Evolutionary conservation across 2,888 invertebrate genomes (phyloP), one percentile per base, ranked within the genome.

Genomic region (Drosophila fulvimacula): DNA sequence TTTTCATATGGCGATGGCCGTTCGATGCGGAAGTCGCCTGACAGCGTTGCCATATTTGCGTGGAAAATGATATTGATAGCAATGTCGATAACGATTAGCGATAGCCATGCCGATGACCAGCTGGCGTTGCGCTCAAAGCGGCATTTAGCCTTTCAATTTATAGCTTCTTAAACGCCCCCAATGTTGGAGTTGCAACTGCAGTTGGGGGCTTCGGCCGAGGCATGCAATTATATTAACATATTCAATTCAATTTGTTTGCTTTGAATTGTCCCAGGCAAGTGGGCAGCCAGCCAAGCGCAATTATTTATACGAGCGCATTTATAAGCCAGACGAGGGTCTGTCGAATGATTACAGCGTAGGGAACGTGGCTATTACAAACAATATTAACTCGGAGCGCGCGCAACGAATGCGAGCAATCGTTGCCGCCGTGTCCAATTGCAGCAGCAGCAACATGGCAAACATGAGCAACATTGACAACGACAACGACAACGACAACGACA

Each of bases 291-390:
- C 39, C 30, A 21, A 30, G 36, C 53, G 78, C 73, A 83, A 80
- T 83, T 80, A 83, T 73, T 65, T 79, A 65, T 64, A 60, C 51
- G 41, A 48, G 51, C 30, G 56, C 55, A 57, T 67, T 67, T 57
- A 57, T n/a, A n/a, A n/a, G 21, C 21, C 9, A 21, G 34, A 11
- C 15, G 24, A 24, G 52, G 24, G 38, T 15, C 38, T 15, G 15
- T 34, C 52, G 36, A 48, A 71, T 88, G 89, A 83, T 81, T 86
- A 73, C 68, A 87, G 72, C 67, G 58, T 61, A 51, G 60, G 79
- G 69, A 89, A 83, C 89, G 89, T 87, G 85, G 89, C 87, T 81
- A 83, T 83, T 83, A 83, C 89, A 73, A 83, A 78, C 81, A 78
- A 83, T 75, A 83, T 83, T 84, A 83, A 73, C 81, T 84, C 61